A percentile compares a stretch with the other conserved stretches of the same genome.
These are phyloP conservation scores for Selene dorsalis DNA, from an alignment of 2,797 vertebrate genomes.

Conservation along the genomic window DNA sequence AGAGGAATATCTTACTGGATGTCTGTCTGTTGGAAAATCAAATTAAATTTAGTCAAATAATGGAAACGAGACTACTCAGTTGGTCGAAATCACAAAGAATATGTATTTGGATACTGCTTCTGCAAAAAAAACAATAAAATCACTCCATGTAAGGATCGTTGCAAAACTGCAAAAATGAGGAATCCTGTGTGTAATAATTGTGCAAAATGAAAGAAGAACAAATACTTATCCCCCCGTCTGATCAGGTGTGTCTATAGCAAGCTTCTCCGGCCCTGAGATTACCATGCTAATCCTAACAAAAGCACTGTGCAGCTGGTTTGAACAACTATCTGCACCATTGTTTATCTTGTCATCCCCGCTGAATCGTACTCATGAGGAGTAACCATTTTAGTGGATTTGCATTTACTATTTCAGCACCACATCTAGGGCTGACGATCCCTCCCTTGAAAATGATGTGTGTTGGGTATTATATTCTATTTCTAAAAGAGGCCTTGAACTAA, in stretches of 20 bases:
- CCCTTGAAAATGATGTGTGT: slow-evolving; percentile 58
- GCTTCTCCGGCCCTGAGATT: slow-evolving; percentile 77
- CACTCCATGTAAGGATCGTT: neutral
- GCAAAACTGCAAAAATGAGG: slow-evolving; percentile 1
- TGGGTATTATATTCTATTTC: slow-evolving; percentile 65
- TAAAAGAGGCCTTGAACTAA: slow-evolving; percentile 58
- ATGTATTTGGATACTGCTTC: neutral
- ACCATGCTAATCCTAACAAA: slow-evolving; percentile 81
- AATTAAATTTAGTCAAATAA: slow-evolving; percentile 5
- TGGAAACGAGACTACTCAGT: neutral
- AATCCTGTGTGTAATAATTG: slow-evolving; percentile 18
- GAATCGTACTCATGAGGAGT: slow-evolving; percentile 66
- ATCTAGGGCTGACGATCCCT: slow-evolving; percentile 65
- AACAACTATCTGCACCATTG: slow-evolving; percentile 79
- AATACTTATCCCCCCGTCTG: slow-evolving; percentile 62
- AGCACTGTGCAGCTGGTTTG: slow-evolving; percentile 76
- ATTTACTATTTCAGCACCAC: slow-evolving; percentile 69
- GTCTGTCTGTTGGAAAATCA: neutral
- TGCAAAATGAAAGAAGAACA: slow-evolving; percentile 60
- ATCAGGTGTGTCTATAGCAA: slow-evolving; percentile 74
- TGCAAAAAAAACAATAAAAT: slow-evolving; percentile 2
- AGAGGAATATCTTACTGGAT: neutral
- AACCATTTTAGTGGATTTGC: slow-evolving; percentile 76
- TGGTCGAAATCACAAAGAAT: neutral
- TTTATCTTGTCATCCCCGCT: slow-evolving; percentile 81